Conservation (phyloP, 2,888 invertebrate species). For the Noctua comes region DNA sequence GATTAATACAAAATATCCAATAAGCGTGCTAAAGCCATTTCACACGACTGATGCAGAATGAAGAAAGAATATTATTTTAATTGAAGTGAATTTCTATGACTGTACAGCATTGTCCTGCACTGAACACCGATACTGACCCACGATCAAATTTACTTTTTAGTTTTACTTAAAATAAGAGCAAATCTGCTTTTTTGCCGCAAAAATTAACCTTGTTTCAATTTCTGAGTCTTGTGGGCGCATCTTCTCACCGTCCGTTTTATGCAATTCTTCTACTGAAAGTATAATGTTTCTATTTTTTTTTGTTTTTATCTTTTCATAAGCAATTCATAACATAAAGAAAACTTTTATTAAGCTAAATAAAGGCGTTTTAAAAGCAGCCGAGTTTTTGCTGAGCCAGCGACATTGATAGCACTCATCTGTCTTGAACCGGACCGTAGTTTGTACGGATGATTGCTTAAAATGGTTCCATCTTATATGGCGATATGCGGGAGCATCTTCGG, state of each 20-base stretch:
- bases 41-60: background rate
- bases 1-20: background rate
- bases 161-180: constrained; percentile 9
- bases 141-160: background rate
- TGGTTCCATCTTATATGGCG: background rate
- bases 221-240: constrained; percentile 5
- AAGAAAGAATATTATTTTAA: background rate
- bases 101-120: background rate
- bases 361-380: constrained; percentile 19
- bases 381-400: constrained; percentile 7
- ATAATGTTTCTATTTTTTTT: constrained; percentile 16
- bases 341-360: constrained; percentile 17
- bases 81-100: background rate
- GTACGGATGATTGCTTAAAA: background rate
- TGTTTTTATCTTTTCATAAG: constrained; percentile 17
- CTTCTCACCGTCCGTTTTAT: constrained; percentile 3
- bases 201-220: constrained; percentile 49
- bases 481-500: constrained; percentile 1
- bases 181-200: background rate
- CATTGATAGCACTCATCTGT: constrained; percentile 15
- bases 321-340: background rate
- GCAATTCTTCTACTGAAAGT: constrained; percentile 50
- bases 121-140: constrained; percentile 1
- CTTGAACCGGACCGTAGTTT: background rate
- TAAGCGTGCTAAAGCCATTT: background rate